phyloP scores from a whole-genome alignment of 37 sponge, comb jelly and placozoan genomes.

The Hexactinellida sp. region DNA sequence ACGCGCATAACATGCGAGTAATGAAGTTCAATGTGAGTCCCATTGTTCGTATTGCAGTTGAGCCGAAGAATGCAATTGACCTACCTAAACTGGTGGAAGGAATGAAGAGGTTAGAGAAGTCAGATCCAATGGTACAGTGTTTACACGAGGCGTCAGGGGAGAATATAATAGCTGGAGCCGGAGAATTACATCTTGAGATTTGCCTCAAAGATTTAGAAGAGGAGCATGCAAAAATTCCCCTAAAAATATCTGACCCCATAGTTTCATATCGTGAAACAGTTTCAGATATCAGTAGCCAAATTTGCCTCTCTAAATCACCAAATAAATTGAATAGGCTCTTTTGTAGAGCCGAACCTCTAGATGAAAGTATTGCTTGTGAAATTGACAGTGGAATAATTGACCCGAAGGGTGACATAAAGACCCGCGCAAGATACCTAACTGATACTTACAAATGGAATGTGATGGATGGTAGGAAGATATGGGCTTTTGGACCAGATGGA shows the following conservation, averaged over 20 bases:
- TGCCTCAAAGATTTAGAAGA: slow-evolving; percentile 64
- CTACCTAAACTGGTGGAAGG: slow-evolving; percentile 63
- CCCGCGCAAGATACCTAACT: slow-evolving; percentile 24
- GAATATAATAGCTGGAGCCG: slow-evolving; percentile 63
- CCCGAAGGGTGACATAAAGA: slow-evolving; percentile 25
- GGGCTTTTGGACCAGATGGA: slow-evolving; percentile 57
- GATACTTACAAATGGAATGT: slow-evolving; percentile 34
- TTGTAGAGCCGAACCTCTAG: slow-evolving; percentile 30
- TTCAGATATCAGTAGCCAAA: background rate
- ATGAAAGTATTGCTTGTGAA: slow-evolving; percentile 37
- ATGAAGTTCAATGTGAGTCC: slow-evolving; percentile 66
- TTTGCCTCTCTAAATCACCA: slow-evolving; percentile 54
- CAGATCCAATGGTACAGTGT: slow-evolving; percentile 63
- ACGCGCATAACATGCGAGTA: slow-evolving; percentile 54
- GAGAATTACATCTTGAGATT: slow-evolving; percentile 58
- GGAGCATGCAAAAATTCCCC: slow-evolving; percentile 49
- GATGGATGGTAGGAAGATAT: slow-evolving; percentile 45
- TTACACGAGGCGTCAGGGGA: slow-evolving; percentile 40
- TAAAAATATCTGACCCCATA: slow-evolving; percentile 61
- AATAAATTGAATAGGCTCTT: slow-evolving; percentile 56
- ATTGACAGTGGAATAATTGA: slow-evolving; percentile 35
- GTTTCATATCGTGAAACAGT: slow-evolving; percentile 58
- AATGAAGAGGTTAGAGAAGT: slow-evolving; percentile 47
- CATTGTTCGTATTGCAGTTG: slow-evolving; percentile 54
- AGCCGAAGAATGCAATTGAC: slow-evolving; percentile 54